Evolutionary conservation across 2,888 invertebrate genomes (phyloP), one percentile per base, ranked within the genome.

Genomic region (Thysanoteuthis rhombus): DNA sequence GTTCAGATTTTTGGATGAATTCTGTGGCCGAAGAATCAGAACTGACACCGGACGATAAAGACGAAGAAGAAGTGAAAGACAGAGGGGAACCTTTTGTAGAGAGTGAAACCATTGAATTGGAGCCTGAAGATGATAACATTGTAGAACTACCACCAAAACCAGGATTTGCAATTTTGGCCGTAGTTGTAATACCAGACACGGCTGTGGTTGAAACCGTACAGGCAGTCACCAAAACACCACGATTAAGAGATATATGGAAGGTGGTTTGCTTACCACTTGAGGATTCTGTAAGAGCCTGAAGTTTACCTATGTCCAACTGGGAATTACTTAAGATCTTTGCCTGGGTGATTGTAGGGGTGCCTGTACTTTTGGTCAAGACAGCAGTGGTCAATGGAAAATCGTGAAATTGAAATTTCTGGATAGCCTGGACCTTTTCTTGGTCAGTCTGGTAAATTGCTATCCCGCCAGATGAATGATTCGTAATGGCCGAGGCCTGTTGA

Each of bases 351-450:
- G 94, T 93, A n/a, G 95, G 92, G 25, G 93, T 92, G 19, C 95
- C 94, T 42, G 95, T 94, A 3, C 94, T 94, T 47, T 94, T 42
- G 25, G 94, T 94, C 42, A 95, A 94, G 90, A 95, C 94, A 12
- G 95, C 95, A 32, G 96, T 96, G 25, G 96, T 96, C 16, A 96
- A 93, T 16, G 96, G 96, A 93, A 96, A 96, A 93, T 96, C 96
- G 94, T 96, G 96, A 94, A 96, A 96, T 94, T 96, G 96, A 19
- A 96, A 94, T 94, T 95, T 96, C 93, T 96, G 96, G 38, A 95
- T 95, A 22, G 95, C 95, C 94, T 95, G 95, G 36, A 96, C 95
- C 94, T 95, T 95, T 93, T 95, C 95, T 40, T 95, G 94, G 52
- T 92, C 92, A 19, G 92, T 32, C 39, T n/a, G 89, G 89, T 52